These are phyloP conservation scores for Gallirallus australis DNA, from an alignment of 2,797 vertebrate species.

Conservation along the genomic window DNA sequence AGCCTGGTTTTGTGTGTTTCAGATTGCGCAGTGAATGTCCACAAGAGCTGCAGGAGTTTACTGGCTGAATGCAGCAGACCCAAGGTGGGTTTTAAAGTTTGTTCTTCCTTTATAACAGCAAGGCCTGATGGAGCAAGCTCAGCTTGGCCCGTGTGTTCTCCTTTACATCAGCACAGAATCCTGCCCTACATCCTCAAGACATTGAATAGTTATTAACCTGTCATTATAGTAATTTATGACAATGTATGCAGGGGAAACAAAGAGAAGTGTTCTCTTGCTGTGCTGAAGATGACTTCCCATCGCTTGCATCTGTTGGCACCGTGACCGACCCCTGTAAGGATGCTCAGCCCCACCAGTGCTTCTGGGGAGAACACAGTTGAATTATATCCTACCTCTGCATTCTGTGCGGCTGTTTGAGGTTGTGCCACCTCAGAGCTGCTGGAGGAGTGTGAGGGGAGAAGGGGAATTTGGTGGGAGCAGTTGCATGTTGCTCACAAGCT, in stretches of 20 bases:
- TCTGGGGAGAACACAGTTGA: rapidly evolving
- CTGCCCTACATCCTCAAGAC: neutral
- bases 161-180: neutral
- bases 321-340: neutral
- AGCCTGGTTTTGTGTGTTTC: conserved; percentile 19
- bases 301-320: neutral
- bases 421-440: neutral
- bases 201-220: neutral
- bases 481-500: neutral
- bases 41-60: conserved; percentile 89
- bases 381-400: neutral
- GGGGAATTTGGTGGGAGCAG: neutral
- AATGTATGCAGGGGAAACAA: neutral
- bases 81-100: conserved; percentile 82
- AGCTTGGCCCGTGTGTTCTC: neutral
- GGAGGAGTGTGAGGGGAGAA: neutral
- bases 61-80: conserved; percentile 88
- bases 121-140: neutral
- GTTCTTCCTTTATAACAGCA: neutral
- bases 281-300: neutral
- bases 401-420: neutral
- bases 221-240: neutral
- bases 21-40: conserved; percentile 91
- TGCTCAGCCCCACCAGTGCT: neutral
- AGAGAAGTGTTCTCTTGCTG: neutral